Evolutionary conservation across 2,888 invertebrate genomes (phyloP), one percentile per base, ranked within the genome.

Genomic region (Chironomus tentans): DNA sequence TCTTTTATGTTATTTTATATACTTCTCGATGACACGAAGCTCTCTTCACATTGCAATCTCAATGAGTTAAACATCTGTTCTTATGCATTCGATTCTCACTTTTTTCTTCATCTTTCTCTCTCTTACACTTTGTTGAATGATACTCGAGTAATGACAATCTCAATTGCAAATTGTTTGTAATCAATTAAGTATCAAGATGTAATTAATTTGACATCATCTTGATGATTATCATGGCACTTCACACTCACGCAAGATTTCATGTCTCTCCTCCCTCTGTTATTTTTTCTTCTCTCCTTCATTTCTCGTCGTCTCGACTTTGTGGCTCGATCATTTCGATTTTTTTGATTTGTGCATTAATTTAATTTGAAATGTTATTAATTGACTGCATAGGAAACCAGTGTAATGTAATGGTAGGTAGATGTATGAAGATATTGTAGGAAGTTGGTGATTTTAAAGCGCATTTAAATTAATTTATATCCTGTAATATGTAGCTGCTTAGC

Each of bases 51-150:
- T 4, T 18, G 5, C 10, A 65, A 22, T 15, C 21, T 65, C 22
- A 65, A 22, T 65, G 65, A 65, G 21, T 65, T 65, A 18, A 65
- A 65, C 65, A 65, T 65, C 65, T 65, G 65, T 65, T 65, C 65
- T 21, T 24, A 12, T 15, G 18, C 56, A 56, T 3, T 50, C n/a
- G n/a, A 50, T 18, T 56, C n/a, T 15, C 24, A 24, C 24, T 24
- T 24, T n/a, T n/a, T n/a, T n/a, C n/a, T n/a, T n/a, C n/a, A n/a
- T n/a, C n/a, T n/a, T n/a, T n/a, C n/a, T n/a, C n/a, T n/a, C n/a
- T n/a, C n/a, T n/a, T n/a, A 18, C 15, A 18, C 56, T 56, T 15
- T 18, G 4, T 65, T 65, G 21, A 65, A 21, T 65, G 65, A 65
- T 24, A 65, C 65, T 65, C 12, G 65, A 65, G 21, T 2, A 62